Conservation (phyloP, 92 coral and sea anemone genomes). For the Nematostella vectensis region DNA sequence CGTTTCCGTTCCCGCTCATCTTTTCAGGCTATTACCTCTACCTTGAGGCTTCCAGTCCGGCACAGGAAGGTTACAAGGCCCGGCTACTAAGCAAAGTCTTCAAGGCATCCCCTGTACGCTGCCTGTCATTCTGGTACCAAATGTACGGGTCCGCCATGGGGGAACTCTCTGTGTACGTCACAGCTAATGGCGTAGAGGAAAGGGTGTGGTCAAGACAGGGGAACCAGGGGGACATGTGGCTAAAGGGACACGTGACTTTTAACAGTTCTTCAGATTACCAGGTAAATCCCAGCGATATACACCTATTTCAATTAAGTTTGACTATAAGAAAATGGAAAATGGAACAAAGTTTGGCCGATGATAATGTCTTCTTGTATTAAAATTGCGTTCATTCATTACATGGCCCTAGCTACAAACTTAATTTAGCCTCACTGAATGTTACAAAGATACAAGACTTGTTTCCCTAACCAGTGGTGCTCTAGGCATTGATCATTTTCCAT, state of each 20-base stretch:
- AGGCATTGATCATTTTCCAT: too few relatives aligned
- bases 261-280: slow-evolving; percentile 23
- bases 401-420: too few relatives aligned
- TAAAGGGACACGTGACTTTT: slow-evolving; percentile 28
- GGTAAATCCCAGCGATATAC: too few relatives aligned
- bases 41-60: slow-evolving; percentile 85
- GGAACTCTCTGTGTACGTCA: slow-evolving; percentile 39
- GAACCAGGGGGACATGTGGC: slow-evolving; percentile 57
- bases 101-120: slow-evolving; percentile 52
- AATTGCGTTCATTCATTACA: too few relatives aligned
- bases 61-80: slow-evolving; percentile 70
- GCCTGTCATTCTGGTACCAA: slow-evolving; percentile 81
- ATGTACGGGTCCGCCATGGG: slow-evolving; percentile 66
- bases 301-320: too few relatives aligned
- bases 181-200: slow-evolving; percentile 9
- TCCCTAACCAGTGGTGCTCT: too few relatives aligned
- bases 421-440: too few relatives aligned
- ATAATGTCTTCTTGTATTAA: too few relatives aligned
- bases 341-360: too few relatives aligned
- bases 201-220: slow-evolving; percentile 49
- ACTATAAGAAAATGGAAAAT: too few relatives aligned
- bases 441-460: too few relatives aligned
- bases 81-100: slow-evolving; percentile 48
- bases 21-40: slow-evolving; percentile 59
- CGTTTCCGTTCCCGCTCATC: too few relatives aligned